Evolutionary conservation across 2,113 vertebrate species (phyloP), one percentile per base, ranked within the genome.

Genomic region (Aramus guarauna): DNA sequence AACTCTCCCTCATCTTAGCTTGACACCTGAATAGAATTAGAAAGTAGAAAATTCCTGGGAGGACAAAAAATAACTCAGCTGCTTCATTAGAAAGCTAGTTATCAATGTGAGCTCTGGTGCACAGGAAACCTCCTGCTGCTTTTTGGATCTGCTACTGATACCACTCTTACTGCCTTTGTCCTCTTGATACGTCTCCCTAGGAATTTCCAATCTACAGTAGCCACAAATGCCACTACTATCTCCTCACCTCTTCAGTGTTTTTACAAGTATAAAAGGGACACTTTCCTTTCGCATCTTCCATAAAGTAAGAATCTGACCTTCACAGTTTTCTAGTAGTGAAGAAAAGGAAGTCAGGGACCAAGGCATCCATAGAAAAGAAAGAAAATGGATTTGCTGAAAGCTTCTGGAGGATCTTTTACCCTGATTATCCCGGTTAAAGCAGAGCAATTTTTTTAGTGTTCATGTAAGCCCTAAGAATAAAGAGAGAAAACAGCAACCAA

Each of bases 61-160:
- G 5, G 30, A 83, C 29, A 72, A 76, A 67, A 89, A 37, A 23
- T 34, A 55, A 13, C 41, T 90, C 63, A 47, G 8, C 47, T 59
- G 59, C 47, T 74, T 97, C 78, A 55, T 94, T 94, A 96, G 63
- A 62, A 39, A 80, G 18, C 7, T 53, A 39, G 55, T 92, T 92
- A 88, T 94, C 68, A 88, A 18, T 29, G n/a, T 72, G 47, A 52
- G 12, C 29, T 58, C 21, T 64, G 60, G 77, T 90, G 71, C 53
- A 32, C 15, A 4, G 53, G 75, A 82, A 63, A 52, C 32, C 27
- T 92, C 52, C 88, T 90, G 32, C 37, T 94, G 75, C 6, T 37
- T 94, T 82, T 64, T 88, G 47, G 78, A 79, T 74, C 53, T 94
- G 39, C 52, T 86, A 27, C 59, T 81, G 41, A n/a, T 73, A 41